Percentiles rank a stretch among this genome's conserved stretches.
phyloP scores from a whole-genome alignment of 2,888 invertebrate species.

The Corythucha ciliata region DNA sequence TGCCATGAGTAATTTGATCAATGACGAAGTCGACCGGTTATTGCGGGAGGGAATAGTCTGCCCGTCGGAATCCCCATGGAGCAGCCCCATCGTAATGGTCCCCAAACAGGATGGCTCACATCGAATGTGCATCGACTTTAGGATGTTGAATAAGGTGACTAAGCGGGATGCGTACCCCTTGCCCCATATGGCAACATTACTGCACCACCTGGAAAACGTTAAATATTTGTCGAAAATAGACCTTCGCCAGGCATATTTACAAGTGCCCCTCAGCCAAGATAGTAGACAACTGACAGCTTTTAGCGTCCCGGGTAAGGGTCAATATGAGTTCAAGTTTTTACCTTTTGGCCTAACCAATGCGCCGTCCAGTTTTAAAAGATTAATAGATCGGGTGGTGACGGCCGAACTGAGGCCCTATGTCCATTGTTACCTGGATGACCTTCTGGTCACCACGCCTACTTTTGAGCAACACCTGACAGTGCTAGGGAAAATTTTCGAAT shows the following conservation, averaged over 20 bases:
- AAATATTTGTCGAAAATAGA: constrained; percentile 15
- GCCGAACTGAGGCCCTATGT: constrained; percentile 19
- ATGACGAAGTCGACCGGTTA: constrained; percentile 13
- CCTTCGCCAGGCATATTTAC: constrained; percentile 15
- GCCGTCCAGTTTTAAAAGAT: constrained; percentile 35
- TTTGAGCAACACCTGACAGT: constrained; percentile 12
- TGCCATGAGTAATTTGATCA: too few relatives aligned
- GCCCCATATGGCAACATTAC: constrained; percentile 7
- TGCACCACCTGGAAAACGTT: neutral
- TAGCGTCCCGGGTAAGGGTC: constrained; percentile 35
- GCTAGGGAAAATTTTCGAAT: constrained; percentile 9
- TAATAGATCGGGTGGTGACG: constrained; percentile 23
- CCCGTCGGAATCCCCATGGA: constrained; percentile 15
- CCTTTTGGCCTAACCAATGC: constrained; percentile 36
- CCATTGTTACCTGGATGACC: constrained; percentile 17
- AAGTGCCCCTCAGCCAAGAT: constrained; percentile 15
- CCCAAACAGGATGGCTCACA: constrained; percentile 32
- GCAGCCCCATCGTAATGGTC: constrained; percentile 17
- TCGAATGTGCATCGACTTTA: constrained; percentile 40
- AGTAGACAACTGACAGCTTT: constrained; percentile 38
- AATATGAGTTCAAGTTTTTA: constrained; percentile 36
- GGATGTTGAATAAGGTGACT: constrained; percentile 38
- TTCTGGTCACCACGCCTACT: constrained; percentile 14
- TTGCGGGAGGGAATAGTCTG: constrained; percentile 4
- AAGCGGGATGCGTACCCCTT: constrained; percentile 16